A percentile compares a stretch with the other conserved stretches of the same genome.
These are phyloP conservation scores for Ceratosolen solmsi DNA, from an alignment of 1,140 invertebrate genomes.

Conservation along the genomic window DNA sequence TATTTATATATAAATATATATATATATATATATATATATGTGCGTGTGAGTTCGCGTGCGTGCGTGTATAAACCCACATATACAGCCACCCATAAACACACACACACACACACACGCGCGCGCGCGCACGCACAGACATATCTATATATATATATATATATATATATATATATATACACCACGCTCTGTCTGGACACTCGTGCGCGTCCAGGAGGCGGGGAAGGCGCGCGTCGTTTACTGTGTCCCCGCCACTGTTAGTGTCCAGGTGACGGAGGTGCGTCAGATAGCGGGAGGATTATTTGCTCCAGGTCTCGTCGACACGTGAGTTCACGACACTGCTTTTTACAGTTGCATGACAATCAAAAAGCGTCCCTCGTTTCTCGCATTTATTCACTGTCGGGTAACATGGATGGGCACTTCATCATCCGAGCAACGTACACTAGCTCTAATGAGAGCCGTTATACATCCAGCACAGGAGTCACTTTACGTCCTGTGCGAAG, in stretches of 20 bases:
- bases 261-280: background rate
- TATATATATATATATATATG: too few relatives aligned
- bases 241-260: conserved; percentile 20
- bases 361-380: too few relatives aligned
- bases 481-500: background rate
- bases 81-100: too few relatives aligned
- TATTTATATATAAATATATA: too few relatives aligned
- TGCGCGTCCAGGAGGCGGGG: background rate
- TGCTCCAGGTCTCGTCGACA: background rate
- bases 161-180: too few relatives aligned
- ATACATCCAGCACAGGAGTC: too few relatives aligned
- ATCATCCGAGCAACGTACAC: too few relatives aligned
- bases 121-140: too few relatives aligned
- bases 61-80: too few relatives aligned
- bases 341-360: background rate
- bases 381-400: background rate
- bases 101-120: background rate
- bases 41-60: too few relatives aligned
- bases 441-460: too few relatives aligned
- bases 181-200: background rate
- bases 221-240: background rate
- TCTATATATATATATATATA: too few relatives aligned
- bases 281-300: background rate
- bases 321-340: conserved; percentile 4
- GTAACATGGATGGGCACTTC: background rate